Evolutionary conservation across 2,797 vertebrate genomes (phyloP).

Genomic region (Heterohyrax brucei): DNA sequence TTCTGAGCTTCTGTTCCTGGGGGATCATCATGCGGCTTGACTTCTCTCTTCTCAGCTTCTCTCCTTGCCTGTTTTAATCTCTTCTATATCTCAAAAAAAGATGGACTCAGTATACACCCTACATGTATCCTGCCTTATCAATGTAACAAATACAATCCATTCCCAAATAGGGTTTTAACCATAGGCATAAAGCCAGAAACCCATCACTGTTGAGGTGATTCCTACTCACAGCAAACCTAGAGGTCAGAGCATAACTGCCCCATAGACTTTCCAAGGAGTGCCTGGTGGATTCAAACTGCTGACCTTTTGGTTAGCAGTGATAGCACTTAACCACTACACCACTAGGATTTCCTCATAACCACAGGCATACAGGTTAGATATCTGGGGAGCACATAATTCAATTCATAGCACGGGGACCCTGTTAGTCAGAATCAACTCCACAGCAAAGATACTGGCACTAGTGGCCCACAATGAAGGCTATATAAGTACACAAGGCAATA

Average conservation of each 20-base stretch:
- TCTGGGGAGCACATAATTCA: background rate
- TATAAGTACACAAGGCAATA: fast-evolving
- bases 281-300: too few species aligned
- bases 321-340: too few species aligned
- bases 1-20: background rate
- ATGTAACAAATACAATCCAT: background rate
- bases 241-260: too few species aligned
- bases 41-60: background rate
- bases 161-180: background rate
- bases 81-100: background rate
- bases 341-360: background rate
- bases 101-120: background rate
- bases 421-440: background rate
- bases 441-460: background rate
- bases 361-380: background rate
- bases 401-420: background rate
- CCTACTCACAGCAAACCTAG: too few species aligned
- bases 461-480: background rate
- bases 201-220: too few species aligned
- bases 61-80: background rate
- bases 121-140: background rate
- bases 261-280: too few species aligned
- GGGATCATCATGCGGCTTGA: background rate
- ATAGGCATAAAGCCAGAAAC: background rate
- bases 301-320: too few species aligned